Evolutionary conservation across 35 echinoderm and acorn worm species (phyloP).

Genomic region (Heliocidaris erythrogramma): DNA sequence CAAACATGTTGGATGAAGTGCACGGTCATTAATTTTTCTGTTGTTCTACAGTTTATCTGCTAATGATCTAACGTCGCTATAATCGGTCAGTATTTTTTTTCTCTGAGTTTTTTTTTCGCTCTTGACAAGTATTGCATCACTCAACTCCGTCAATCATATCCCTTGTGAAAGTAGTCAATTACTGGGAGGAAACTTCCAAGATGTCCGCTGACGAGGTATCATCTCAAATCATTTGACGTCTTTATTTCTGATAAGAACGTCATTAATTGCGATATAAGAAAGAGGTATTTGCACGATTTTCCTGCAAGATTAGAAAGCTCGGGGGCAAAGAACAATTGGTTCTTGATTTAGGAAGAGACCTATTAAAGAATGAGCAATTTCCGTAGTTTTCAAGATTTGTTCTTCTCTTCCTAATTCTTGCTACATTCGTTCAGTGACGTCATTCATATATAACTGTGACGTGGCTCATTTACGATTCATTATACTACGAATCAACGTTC

Average conservation of each 20-base stretch:
- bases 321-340: background rate
- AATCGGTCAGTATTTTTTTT: background rate
- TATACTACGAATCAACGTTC: background rate
- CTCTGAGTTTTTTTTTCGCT: background rate
- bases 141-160: background rate
- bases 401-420: background rate
- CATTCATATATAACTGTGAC: background rate
- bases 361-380: background rate
- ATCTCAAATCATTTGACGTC: background rate
- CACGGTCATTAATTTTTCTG: background rate
- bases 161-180: constrained; percentile 23
- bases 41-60: background rate
- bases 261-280: too few relatives aligned
- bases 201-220: background rate
- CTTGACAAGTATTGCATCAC: background rate
- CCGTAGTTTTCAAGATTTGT: background rate
- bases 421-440: background rate
- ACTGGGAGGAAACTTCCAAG: background rate
- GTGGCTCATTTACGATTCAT: background rate
- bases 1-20: background rate
- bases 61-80: background rate
- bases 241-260: background rate
- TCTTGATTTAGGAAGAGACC: background rate
- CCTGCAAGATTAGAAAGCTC: background rate
- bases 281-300: background rate